phyloP scores from a whole-genome alignment of 2,113 vertebrate genomes.

The Poecilia latipinna region DNA sequence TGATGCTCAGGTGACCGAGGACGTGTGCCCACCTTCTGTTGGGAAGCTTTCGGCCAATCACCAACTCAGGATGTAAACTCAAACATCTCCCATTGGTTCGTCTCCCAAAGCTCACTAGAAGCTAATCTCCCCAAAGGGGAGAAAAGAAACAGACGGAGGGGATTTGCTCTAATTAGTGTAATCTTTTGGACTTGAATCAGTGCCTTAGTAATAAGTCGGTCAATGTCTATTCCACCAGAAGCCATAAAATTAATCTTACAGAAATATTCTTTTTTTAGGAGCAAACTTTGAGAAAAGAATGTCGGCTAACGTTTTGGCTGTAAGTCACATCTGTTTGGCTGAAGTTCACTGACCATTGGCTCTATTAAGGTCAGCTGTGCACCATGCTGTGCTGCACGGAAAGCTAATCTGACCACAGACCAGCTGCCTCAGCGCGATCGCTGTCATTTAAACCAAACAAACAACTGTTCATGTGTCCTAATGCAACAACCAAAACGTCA shows the following conservation, averaged over 20 bases:
- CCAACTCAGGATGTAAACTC: not conserved
- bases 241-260: not conserved
- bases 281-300: not conserved
- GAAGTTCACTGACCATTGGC: not conserved
- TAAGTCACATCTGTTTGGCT: constrained; percentile 22
- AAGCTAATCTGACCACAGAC: constrained; percentile 47
- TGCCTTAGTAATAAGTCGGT: not conserved
- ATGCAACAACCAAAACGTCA: not conserved
- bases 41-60: constrained; percentile 24
- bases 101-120: not conserved
- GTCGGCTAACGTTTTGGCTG: not conserved
- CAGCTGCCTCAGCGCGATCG: constrained; percentile 57
- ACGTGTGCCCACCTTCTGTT: not conserved
- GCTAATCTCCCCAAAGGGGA: constrained; percentile 25
- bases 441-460: constrained; percentile 28
- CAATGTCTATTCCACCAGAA: not conserved
- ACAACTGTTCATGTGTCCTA: constrained; percentile 27
- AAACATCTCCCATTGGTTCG: constrained; percentile 40
- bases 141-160: constrained; percentile 46
- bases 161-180: constrained; percentile 52
- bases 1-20: constrained; percentile 8
- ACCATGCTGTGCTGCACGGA: constrained; percentile 28
- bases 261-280: not conserved
- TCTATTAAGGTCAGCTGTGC: constrained; percentile 43
- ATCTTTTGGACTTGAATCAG: constrained; percentile 38